A percentile compares a stretch with the other conserved stretches of the same genome.
Conservation (phyloP, 2,888 invertebrate genomes). For the Heteropelma amictum region DNA sequence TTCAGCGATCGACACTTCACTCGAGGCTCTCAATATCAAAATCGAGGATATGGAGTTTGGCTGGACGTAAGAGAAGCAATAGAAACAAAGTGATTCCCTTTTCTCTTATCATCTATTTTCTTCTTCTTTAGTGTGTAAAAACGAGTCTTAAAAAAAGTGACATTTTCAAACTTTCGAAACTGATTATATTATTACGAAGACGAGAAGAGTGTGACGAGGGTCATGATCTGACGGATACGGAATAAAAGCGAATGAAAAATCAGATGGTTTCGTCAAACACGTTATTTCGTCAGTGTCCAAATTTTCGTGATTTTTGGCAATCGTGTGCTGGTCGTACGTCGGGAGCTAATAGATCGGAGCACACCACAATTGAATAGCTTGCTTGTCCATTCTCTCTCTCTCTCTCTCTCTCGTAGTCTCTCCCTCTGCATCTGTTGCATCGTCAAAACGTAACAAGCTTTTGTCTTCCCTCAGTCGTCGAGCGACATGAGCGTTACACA, state of each 20-base stretch:
- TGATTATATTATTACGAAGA: not conserved
- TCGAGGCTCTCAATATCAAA: slow-evolving; percentile 72
- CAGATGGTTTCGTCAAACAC: not conserved
- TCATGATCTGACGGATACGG: slow-evolving; percentile 45
- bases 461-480: slow-evolving; percentile 26
- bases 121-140: not conserved
- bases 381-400: not conserved
- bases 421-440: slow-evolving; percentile 7
- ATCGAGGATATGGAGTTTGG: slow-evolving; percentile 73
- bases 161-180: no score
- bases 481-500: slow-evolving; percentile 45
- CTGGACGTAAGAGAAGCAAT: slow-evolving; percentile 63
- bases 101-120: not conserved
- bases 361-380: no score
- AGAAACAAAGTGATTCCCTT: not conserved
- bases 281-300: no score
- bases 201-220: slow-evolving; percentile 16
- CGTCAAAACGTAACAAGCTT: slow-evolving; percentile 40
- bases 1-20: slow-evolving; percentile 68
- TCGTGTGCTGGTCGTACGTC: no score
- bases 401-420: slow-evolving; percentile 1
- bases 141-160: slow-evolving; percentile 8
- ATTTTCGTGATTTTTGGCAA: no score
- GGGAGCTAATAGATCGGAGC: no score
- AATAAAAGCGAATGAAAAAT: slow-evolving; percentile 25